Conservation (phyloP, 1,140 invertebrate genomes). For the Coelopa frigida region DNA sequence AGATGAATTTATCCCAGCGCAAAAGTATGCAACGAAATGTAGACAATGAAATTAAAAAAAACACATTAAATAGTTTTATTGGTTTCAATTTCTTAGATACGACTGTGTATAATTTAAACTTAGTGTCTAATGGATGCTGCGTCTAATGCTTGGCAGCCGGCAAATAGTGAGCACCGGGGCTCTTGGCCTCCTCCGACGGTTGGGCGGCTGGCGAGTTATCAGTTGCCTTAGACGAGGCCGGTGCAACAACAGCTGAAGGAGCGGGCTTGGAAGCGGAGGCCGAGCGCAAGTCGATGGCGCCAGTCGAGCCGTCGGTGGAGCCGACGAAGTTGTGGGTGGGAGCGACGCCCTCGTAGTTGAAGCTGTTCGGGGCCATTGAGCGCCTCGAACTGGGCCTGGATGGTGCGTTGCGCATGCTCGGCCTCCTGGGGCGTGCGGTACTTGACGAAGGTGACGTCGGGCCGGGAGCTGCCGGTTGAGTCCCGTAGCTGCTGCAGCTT, state of each 20-base stretch:
- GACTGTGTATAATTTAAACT: neutral
- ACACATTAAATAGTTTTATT: too few species aligned
- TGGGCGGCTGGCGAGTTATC: too few species aligned
- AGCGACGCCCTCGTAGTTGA: slow-evolving; percentile 9
- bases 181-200: neutral
- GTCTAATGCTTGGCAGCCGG: slow-evolving; percentile 7
- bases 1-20: too few species aligned
- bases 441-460: slow-evolving; percentile 63
- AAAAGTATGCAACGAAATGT: too few species aligned
- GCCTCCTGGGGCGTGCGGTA: slow-evolving; percentile 56
- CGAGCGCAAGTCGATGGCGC: neutral
- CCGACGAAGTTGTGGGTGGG: slow-evolving; percentile 9
- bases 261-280: too few species aligned
- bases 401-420: slow-evolving; percentile 15
- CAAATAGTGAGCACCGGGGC: slow-evolving; percentile 3
- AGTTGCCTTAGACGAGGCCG: too few species aligned
- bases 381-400: slow-evolving; percentile 17
- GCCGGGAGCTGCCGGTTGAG: slow-evolving; percentile 39
- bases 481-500: slow-evolving; percentile 9
- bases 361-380: slow-evolving; percentile 13
- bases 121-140: neutral
- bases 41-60: too few species aligned
- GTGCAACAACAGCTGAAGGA: too few species aligned
- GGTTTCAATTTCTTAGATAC: neutral
- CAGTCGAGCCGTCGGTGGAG: neutral